Evolutionary conservation across 2,888 invertebrate species (phyloP), one percentile per base, ranked within the genome.

Genomic region (Rutpela maculata): DNA sequence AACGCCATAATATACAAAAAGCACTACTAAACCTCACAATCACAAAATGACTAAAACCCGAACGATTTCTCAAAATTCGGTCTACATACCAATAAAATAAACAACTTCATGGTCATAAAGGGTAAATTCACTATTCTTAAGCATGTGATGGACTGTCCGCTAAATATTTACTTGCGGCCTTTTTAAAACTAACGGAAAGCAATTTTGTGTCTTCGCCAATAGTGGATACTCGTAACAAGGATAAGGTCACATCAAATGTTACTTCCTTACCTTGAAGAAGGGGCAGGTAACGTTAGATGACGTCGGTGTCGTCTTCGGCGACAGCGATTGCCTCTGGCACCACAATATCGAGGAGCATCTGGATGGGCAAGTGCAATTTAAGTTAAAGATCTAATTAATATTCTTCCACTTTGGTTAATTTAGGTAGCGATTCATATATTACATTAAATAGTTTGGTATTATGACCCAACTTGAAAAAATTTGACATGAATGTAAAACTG

Each of bases 121-220:
- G 82, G 77, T 81, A 63, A 67, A 82, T 82, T 80, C 85, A 87
- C 86, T 83, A 76, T 81, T 80, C 68, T 77, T 80, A 81, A 83
- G 83, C 85, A 87, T 86, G 84, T 85, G 85, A 84, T 75, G 80
- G 80, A 88, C 88, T 87, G 87, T 85, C 84, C 81, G 81, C 80
- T 80, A 82, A 84, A 83, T 86, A 86, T 87, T 86, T 86, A 83
- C 83, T 83, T 82, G 83, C 85, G 79, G 86, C 83, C 86, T 87
- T 88, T 88, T 88, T 87, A 88, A 88, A 87, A 87, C 84, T 85
- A 82, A 75, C 84, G 86, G 88, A 87, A 88, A 83, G 78, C 82
- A 86, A 84, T 87, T 83, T 88, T 86, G 87, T 80, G 78, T 76
- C 79, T 74, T 78, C 80, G 77, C 71, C 80, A 73, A 68, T 79